phyloP scores from a whole-genome alignment of 2,888 invertebrate species.

The Calliphora vomitoria region DNA sequence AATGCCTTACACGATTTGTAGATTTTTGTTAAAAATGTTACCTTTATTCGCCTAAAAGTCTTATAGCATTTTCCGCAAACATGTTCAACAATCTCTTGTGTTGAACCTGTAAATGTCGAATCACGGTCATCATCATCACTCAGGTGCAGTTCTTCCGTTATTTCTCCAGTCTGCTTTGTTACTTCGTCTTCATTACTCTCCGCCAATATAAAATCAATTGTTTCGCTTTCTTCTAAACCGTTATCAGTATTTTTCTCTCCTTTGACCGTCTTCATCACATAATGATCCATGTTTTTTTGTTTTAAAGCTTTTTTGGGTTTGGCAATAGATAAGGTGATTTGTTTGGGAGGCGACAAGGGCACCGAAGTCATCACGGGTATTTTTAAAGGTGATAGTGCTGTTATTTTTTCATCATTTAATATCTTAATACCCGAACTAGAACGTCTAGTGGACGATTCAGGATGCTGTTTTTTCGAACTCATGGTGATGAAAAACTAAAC shows the following conservation, averaged over 20 bases:
- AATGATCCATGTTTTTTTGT: constrained; percentile 80
- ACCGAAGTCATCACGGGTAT: constrained; percentile 65
- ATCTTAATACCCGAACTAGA: constrained; percentile 75
- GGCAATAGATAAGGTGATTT: constrained; percentile 74
- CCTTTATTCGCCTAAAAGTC: constrained; percentile 81
- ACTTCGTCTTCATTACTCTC: constrained; percentile 76
- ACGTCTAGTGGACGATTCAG: background rate
- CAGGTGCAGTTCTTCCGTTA: constrained; percentile 75
- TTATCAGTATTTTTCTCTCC: constrained; percentile 77
- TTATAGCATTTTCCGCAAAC: constrained; percentile 84
- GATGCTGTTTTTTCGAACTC: constrained; percentile 40
- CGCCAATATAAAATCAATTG: constrained; percentile 80
- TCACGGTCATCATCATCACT: constrained; percentile 77
- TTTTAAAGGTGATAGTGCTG: constrained; percentile 30
- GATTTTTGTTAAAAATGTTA: constrained; percentile 44
- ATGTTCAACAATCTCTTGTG: constrained; percentile 83
- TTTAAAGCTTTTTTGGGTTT: constrained; percentile 77
- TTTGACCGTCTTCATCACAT: constrained; percentile 80
- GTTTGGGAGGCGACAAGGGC: constrained; percentile 72
- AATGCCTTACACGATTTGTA: too few relatives aligned
- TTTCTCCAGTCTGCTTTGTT: constrained; percentile 66
- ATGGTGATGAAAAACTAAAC: background rate
- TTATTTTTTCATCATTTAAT: constrained; percentile 76
- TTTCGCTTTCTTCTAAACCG: constrained; percentile 76
- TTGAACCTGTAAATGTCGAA: constrained; percentile 72